Percentiles rank a stretch among this genome's conserved stretches.
These are phyloP conservation scores for Craseonycteris thonglongyai DNA, from an alignment of 2,113 vertebrate genomes.

Conservation along the genomic window DNA sequence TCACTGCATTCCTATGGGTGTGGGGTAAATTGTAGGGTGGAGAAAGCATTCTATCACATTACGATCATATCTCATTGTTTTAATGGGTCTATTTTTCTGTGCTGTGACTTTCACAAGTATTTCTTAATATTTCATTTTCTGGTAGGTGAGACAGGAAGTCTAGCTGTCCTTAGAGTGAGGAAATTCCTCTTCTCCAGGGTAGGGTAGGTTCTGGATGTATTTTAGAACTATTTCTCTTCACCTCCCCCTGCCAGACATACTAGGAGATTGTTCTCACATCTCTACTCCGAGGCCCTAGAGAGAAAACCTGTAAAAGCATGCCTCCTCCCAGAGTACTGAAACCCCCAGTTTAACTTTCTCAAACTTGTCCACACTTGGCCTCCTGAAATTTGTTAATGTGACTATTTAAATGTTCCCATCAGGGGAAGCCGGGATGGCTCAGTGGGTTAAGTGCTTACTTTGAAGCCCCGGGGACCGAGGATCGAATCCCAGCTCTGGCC, in stretches of 20 bases:
- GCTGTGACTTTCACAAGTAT: background rate
- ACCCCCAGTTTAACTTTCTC: background rate
- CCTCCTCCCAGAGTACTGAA: fast-evolving
- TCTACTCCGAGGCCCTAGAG: background rate
- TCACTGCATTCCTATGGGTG: background rate
- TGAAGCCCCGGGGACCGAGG: too few species aligned
- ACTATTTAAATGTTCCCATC: background rate
- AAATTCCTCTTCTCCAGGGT: background rate
- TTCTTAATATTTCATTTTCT: background rate
- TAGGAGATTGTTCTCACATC: background rate
- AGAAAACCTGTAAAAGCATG: background rate
- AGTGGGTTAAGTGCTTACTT: too few species aligned
- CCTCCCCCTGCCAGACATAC: background rate
- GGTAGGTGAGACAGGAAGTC: background rate
- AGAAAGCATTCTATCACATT: background rate
- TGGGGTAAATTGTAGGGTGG: background rate
- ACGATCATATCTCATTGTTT: background rate
- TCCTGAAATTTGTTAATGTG: background rate
- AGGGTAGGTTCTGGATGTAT: fast-evolving
- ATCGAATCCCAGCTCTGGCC: too few species aligned
- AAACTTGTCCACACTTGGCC: background rate
- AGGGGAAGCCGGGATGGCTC: too few species aligned
- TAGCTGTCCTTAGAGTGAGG: fast-evolving
- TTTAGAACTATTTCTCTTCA: background rate
- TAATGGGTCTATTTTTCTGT: background rate